Evolutionary conservation across 2,888 invertebrate species (phyloP).

Genomic region (Onthophagus sagittarius): DNA sequence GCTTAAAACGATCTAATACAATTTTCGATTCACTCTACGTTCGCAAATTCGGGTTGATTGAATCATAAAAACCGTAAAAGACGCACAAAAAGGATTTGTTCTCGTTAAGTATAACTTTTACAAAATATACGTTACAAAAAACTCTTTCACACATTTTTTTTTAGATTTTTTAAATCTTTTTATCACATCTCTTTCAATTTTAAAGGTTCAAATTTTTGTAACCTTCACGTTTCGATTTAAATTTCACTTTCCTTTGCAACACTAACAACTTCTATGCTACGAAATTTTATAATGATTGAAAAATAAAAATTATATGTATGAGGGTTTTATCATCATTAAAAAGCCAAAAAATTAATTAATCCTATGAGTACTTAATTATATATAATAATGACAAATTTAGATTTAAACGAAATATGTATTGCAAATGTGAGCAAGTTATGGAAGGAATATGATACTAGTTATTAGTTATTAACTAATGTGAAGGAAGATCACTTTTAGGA

Average conservation of each 20-base stretch:
- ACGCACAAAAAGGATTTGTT: background rate
- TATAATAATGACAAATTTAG: too few species aligned
- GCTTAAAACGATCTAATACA: background rate
- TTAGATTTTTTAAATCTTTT: background rate
- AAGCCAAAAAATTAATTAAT: too few species aligned
- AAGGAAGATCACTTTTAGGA: too few species aligned
- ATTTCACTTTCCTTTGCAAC: background rate
- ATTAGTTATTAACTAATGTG: too few species aligned
- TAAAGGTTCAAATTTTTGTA: background rate
- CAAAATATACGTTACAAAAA: background rate
- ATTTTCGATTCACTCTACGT: too few species aligned
- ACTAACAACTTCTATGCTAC: conserved; percentile 3
- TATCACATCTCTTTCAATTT: conserved; percentile 6
- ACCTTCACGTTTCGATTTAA: background rate
- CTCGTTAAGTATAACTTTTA: conserved; percentile 3
- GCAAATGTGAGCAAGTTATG: too few species aligned
- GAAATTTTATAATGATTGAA: background rate
- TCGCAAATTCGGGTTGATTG: too few species aligned
- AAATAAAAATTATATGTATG: background rate
- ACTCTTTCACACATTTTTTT: background rate
- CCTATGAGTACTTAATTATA: too few species aligned
- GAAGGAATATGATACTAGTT: too few species aligned
- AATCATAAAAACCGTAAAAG: too few species aligned
- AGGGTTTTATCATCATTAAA: too few species aligned
- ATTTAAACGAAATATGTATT: too few species aligned